Evolutionary conservation across 2,888 invertebrate genomes (phyloP), one percentile per base, ranked within the genome.

Genomic region (Dryadula phaetusa): DNA sequence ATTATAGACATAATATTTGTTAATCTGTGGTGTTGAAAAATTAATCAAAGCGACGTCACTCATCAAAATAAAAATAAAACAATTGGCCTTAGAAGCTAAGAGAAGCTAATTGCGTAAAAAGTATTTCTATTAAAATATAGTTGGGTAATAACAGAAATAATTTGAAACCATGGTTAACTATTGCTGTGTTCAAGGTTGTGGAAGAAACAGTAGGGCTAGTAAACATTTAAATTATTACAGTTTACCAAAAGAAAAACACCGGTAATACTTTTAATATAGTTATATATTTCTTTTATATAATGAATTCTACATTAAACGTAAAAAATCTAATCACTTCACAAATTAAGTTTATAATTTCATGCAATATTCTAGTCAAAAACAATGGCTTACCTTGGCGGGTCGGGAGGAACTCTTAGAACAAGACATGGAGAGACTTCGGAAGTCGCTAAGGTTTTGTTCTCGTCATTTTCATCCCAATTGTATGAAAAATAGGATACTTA

Each of bases 141-240:
- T 1, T 32, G 8, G 8, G 4, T 32, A 7, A 6, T 32, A 7
- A 37, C 3, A 37, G 4, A 3, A 32, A 32, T 7, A 5, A 32
- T 7, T 20, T 34, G 25, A 10, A 56, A 42, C 56, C 70, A 90
- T 92, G 92, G 91, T 91, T 2, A 92, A 92, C 72, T 90, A 91
- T 72, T 92, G 92, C 70, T 89, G 89, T 73, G 90, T 92, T 0
- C 66, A 77, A 32, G 85, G 87, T 28, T 92, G 92, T 70, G 84
- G 84, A 6, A 82, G 89, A 7, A 92, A 90, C 65, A 90, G 86
- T 71, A 82, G 83, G 75, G 77, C 75, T n/a, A 84, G 85, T 72
- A 86, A 84, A 70, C 84, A 88, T 72, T 79, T 92, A 46, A 87
- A 85, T 69, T 92, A 79, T 70, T 91, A 85, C 67, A 80, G 84